Evolutionary conservation across 2,113 vertebrate genomes (phyloP).

Genomic region (Mesocricetus auratus): DNA sequence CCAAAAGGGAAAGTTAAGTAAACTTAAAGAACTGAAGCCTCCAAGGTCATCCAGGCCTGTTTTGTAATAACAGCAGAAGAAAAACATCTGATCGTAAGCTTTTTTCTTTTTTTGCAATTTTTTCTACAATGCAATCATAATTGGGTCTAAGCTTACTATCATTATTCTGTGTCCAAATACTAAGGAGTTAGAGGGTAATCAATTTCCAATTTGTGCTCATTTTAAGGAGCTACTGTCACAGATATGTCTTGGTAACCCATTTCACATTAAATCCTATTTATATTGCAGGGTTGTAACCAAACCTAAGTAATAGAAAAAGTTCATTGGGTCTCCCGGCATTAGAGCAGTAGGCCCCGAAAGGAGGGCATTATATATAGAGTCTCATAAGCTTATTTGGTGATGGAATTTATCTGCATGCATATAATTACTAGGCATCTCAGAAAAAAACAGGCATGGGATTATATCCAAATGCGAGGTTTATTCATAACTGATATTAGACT

Average conservation of each 20-base stretch:
- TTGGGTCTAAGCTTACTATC: not conserved
- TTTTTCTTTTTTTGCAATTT: not conserved
- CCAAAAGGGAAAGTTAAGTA: not conserved
- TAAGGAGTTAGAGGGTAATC: not conserved
- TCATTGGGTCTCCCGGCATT: not conserved
- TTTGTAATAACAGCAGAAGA: not conserved
- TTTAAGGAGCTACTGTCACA: not conserved
- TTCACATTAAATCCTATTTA: not conserved
- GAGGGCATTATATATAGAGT: not conserved
- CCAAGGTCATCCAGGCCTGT: not conserved
- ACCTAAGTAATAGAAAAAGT: not conserved
- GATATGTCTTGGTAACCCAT: not conserved
- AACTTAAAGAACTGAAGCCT: not conserved
- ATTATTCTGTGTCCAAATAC: not conserved
- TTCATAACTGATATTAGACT: not conserved
- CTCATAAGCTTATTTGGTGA: not conserved
- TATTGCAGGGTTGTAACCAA: not conserved
- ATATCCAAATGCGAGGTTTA: not conserved
- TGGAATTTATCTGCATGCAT: not conserved
- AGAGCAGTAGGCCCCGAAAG: rapidly evolving
- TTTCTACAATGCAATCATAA: not conserved
- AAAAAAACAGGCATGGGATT: not conserved
- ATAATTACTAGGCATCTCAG: not conserved
- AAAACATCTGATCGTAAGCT: not conserved
- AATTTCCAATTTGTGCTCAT: not conserved